Conservation (phyloP, 2,888 invertebrate genomes). For the Thalpophila matura region DNA sequence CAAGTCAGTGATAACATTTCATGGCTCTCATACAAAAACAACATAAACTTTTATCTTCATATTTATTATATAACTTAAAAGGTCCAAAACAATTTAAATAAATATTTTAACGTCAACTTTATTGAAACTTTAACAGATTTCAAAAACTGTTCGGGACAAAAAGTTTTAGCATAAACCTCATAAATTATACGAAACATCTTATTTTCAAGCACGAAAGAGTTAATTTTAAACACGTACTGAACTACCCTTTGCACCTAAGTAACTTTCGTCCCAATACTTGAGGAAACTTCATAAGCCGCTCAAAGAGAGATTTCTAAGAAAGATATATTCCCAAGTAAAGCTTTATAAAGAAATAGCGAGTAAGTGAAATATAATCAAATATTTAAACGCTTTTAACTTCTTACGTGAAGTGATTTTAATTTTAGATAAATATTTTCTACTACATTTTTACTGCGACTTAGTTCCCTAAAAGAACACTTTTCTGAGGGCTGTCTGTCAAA, state of each 20-base stretch:
- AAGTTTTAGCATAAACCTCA: constrained; percentile 46
- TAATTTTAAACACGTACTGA: constrained; percentile 53
- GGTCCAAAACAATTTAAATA: constrained; percentile 12
- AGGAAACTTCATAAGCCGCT: constrained; percentile 60
- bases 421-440: constrained; percentile 35
- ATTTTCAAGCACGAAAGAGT: constrained; percentile 48
- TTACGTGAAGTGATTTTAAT: constrained; percentile 35
- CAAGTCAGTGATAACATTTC: constrained; percentile 1
- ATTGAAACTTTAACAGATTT: constrained; percentile 23
- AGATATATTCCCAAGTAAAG: constrained; percentile 30
- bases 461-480: constrained; percentile 1
- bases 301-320: constrained; percentile 57
- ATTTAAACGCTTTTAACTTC: constrained; percentile 31
- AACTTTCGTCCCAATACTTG: constrained; percentile 58
- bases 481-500: constrained; percentile 1
- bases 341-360: constrained; percentile 18
- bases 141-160: constrained; percentile 10
- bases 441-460: constrained; percentile 3
- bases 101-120: constrained; percentile 26
- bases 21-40: background rate
- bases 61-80: background rate
- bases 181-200: constrained; percentile 49
- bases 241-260: constrained; percentile 61
- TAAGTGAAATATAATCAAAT: constrained; percentile 29
- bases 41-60: background rate